Base-by-base conservation (phyloP, 2,797 vertebrate species). In the Propithecus perrieri region DNA sequence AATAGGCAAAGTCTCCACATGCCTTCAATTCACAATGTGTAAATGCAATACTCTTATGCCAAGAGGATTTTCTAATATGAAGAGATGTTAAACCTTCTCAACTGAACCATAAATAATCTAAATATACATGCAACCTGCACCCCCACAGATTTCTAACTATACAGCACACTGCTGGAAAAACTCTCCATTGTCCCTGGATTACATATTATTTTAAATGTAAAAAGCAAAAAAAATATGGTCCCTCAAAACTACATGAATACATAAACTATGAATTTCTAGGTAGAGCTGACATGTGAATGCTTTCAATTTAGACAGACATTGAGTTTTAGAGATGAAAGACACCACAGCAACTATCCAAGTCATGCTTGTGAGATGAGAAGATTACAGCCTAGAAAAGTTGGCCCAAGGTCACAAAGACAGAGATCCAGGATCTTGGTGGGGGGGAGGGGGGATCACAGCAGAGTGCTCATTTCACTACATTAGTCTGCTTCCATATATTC, bases 221-320 rank as follows among this genome's bases (percentile, higher is more conserved):
- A 94, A 50, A 30, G 57, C 7, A 93, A 86, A 30, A 93, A 93
- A 90, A 97, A 93, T n/a, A 53, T 5, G 15, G 75, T 80, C 20
- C 43, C 91, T 69, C 65, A 55, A 81, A 95, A 33, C 86, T 74
- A 18, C 9, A 71, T 13, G 61, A 85, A 67, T 35, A 57, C 2
- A 46, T 33, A 30, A 87, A 88, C 24, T 17, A 26, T 18, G 1
- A 81, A 46, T 93, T 92, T 88, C 33, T 72, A 95, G 59, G 28
- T 41, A 74, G 46, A 94, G 26, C 2, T 65, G 33, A 89, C 59
- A 87, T 2, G 4, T 22, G 75, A 65, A 43, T 85, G 46, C 74
- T 90, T 91, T 87, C 61, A 50, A 43, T 91, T 94, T 90, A 89
- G 50, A 88, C 3, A 83, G 38, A 57, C 50, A 89, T 0, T 69